Percentiles rank a stretch among this genome's conserved stretches.
Conservation (phyloP, 2,113 vertebrate species). For the Chitala chitala region DNA sequence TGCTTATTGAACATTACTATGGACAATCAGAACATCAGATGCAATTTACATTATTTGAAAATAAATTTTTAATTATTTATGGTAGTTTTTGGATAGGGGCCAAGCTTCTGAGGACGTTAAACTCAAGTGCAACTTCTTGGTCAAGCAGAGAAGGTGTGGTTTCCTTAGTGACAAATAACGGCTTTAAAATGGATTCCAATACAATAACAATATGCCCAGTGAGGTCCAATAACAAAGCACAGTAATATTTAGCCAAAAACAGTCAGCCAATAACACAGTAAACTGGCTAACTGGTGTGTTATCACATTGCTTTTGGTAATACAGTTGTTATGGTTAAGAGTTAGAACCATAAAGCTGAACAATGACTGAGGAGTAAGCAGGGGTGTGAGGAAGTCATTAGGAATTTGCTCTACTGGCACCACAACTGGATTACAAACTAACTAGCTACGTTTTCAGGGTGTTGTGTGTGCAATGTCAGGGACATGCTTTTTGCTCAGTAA, state of each 20-base stretch:
- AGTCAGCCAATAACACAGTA: neutral
- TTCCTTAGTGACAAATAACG: no score
- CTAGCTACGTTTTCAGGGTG: neutral
- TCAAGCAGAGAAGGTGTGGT: no score
- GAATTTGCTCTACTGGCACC: no score
- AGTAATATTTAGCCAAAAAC: neutral
- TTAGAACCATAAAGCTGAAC: neutral
- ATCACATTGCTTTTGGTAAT: neutral
- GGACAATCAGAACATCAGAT: neutral
- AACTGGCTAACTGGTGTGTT: neutral
- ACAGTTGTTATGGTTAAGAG: neutral
- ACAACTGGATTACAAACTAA: no score
- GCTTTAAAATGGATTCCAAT: no score
- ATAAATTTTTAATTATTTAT: neutral
- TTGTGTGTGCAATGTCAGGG: neutral
- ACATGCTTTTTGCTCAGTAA: conserved; percentile 1
- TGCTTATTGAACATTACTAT: neutral
- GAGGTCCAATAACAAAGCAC: no score
- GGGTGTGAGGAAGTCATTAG: neutral
- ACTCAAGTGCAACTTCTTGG: no score
- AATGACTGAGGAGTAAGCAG: neutral
- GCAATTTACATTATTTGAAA: neutral
- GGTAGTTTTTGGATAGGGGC: neutral
- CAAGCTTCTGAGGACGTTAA: no score
- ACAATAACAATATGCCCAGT: no score